phyloP scores from a whole-genome alignment of 2,888 invertebrate species.

The Agriotes lineatus region DNA sequence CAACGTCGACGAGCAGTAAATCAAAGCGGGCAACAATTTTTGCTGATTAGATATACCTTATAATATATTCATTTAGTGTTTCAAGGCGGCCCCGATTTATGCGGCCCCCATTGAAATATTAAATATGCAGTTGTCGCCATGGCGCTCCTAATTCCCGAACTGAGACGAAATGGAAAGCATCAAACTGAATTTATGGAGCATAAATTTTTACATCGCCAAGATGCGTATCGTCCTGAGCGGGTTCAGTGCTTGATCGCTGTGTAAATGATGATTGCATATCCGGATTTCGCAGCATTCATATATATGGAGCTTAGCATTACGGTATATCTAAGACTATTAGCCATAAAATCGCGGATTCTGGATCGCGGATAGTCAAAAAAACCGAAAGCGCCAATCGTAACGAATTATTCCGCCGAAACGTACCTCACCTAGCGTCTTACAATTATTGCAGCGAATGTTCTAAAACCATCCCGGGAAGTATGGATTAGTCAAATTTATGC shows the following conservation, averaged over 20 bases:
- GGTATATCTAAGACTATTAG: conserved; percentile 9
- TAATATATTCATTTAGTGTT: conserved; percentile 14
- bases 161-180: conserved; percentile 31
- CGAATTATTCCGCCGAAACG: neutral
- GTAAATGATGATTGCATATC: conserved; percentile 32
- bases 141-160: conserved; percentile 21
- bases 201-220: conserved; percentile 32
- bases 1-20: neutral
- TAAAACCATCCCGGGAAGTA: conserved; percentile 19
- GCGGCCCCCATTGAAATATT: conserved; percentile 14
- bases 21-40: conserved; percentile 1
- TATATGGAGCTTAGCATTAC: conserved; percentile 11
- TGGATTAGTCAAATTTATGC: conserved; percentile 40
- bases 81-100: conserved; percentile 1
- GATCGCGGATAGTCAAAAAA: conserved; percentile 4
- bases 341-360: neutral
- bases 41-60: conserved; percentile 6
- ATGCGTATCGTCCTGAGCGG: conserved; percentile 23
- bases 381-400: neutral
- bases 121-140: conserved; percentile 27
- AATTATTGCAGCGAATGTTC: conserved; percentile 14
- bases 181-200: conserved; percentile 27
- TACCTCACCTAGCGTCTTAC: neutral
- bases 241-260: conserved; percentile 27
- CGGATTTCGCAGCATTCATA: conserved; percentile 18